Percentiles rank a stretch among this genome's conserved stretches.
Conservation (phyloP, 2,113 vertebrate genomes). For the Neolamprologus modestus region DNA sequence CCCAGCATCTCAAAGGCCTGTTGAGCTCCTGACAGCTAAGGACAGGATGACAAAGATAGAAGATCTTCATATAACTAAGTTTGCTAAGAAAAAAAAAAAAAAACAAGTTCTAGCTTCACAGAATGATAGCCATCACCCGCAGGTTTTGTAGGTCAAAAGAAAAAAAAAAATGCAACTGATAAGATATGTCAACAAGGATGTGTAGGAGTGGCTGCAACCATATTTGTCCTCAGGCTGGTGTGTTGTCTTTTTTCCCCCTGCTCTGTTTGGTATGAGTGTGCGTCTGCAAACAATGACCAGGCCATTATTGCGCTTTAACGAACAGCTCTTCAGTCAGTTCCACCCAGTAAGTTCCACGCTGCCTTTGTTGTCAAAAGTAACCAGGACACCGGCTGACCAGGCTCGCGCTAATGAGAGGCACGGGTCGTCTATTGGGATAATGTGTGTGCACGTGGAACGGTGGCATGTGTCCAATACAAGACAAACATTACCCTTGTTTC, state of each 20-base stretch:
- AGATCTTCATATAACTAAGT: neutral
- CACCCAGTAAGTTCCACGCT: neutral
- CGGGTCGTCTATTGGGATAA: neutral
- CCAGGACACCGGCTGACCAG: neutral
- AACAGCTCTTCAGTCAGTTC: neutral
- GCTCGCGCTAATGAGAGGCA: conserved; percentile 1
- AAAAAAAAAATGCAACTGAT: neutral
- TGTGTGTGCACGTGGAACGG: neutral
- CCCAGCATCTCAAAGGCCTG: neutral
- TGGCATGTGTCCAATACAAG: neutral
- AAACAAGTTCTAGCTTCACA: accelerated
- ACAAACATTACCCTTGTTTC: neutral
- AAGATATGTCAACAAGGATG: conserved; percentile 2
- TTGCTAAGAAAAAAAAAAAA: neutral
- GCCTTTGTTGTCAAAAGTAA: neutral
- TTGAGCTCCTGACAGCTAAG: neutral
- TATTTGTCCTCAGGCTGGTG: neutral
- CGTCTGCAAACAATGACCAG: neutral
- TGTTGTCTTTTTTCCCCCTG: neutral
- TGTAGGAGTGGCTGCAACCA: neutral
- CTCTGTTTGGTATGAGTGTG: neutral
- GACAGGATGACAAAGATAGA: neutral
- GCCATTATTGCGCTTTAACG: neutral
- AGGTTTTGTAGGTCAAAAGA: neutral
- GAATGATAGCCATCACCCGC: neutral